Base-by-base conservation (phyloP, 2,113 vertebrate species). In the Xiphorhynchus elegans region DNA sequence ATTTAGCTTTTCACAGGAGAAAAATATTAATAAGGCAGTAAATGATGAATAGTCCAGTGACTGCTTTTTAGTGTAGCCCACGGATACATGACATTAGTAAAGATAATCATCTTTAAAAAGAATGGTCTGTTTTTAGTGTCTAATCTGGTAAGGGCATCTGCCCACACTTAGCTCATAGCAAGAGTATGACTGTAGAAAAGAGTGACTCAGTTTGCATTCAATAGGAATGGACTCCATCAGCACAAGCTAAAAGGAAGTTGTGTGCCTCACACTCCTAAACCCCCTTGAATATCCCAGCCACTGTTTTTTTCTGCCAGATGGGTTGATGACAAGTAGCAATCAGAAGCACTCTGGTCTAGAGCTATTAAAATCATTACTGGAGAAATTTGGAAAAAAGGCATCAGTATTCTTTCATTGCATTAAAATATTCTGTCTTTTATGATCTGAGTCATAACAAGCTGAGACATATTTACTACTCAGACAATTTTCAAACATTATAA, bases 391-490 rank as follows among this genome's bases (percentile, higher is more conserved):
- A 49, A 84, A 95, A 92, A 94, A 72, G 5, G 35, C 83, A 95
- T 87, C 80, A 92, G 44, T 73, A 72, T 94, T 94, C 88, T 90
- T 95, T 90, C 84, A 81, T 58, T 95, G 73, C 87, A 92, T 86
- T 90, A 94, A 94, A 95, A 92, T 94, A 90, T 86, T 92, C 84
- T 82, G 66, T 68, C 64, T 84, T 88, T 88, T 93, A 96, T 78
- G 76, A 92, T 76, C 56, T 92, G 87, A 96, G 92, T 96, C 95
- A 96, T 90, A 96, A 93, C 76, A 95, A 93, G 90, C 46, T 96
- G 93, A 94, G 85, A 84, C 44, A 31, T 95, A 96, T 93, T 93
- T 96, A 95, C 85, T 90, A 72, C 64, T 94, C 64, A 87, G 52
- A 86, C 29, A 77, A 56, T 92, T 95, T 95, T 92, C 64, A 94